phyloP scores from a whole-genome alignment of 2,797 vertebrate genomes.

The Smutsia gigantea region DNA sequence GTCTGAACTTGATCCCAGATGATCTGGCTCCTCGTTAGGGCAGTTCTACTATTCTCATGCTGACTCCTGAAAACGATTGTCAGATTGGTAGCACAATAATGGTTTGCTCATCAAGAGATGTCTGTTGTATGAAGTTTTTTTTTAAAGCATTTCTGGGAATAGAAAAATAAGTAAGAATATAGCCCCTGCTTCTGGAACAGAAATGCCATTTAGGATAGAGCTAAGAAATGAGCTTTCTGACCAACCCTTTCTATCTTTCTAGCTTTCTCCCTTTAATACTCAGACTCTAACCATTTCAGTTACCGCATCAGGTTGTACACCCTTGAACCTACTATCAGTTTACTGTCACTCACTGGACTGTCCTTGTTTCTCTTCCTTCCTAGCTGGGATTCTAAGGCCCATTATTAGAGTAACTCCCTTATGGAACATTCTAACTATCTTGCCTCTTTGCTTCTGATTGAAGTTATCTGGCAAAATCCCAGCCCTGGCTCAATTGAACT shows the following conservation, averaged over 20 bases:
- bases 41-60: not conserved
- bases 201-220: not conserved
- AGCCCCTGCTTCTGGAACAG: not conserved
- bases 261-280: not conserved
- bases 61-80: not conserved
- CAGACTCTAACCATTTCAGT: not conserved
- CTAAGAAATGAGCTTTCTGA: not conserved
- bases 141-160: not conserved
- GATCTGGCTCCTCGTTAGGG: not conserved
- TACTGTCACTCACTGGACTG: not conserved
- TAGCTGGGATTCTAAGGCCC: not conserved
- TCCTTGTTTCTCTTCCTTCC: constrained; percentile 1
- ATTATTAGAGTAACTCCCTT: not conserved
- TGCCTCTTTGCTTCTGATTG: not conserved
- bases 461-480: not conserved
- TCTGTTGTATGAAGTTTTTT: not conserved
- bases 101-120: not conserved
- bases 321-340: not conserved
- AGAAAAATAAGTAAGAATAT: not conserved
- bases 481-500: not conserved
- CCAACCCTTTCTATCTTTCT: not conserved
- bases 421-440: not conserved
- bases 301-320: not conserved
- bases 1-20: not conserved
- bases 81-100: not conserved